A percentile compares a stretch with the other conserved stretches of the same genome.
Evolutionary conservation across 2,888 invertebrate species (phyloP).

Genomic region (Agrilus biguttatus): DNA sequence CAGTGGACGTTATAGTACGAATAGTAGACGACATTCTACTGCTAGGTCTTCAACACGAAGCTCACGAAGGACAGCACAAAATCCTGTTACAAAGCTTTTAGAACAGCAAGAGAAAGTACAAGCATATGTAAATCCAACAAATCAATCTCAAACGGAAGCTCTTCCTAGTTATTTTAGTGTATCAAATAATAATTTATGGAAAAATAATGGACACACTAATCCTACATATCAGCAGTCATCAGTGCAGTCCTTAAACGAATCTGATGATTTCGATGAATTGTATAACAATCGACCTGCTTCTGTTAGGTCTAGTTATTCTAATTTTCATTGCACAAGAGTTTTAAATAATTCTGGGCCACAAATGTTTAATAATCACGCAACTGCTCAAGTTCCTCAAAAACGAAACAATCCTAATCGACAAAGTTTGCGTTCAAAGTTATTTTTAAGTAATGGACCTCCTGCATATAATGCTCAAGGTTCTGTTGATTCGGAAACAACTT

Average conservation of each 20-base stretch:
- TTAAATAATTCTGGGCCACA: constrained; percentile 37
- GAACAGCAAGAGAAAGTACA: constrained; percentile 33
- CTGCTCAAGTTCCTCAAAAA: constrained; percentile 39
- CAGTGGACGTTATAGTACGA: constrained; percentile 45
- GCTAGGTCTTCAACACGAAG: constrained; percentile 43
- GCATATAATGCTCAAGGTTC: constrained; percentile 40
- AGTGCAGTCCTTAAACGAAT: constrained; percentile 47
- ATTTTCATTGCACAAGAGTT: constrained; percentile 74
- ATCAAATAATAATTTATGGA: constrained; percentile 23
- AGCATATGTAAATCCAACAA: constrained; percentile 22
- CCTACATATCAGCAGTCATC: constrained; percentile 67
- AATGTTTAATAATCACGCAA: constrained; percentile 32
- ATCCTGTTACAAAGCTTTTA: constrained; percentile 55
- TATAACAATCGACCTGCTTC: constrained; percentile 60
- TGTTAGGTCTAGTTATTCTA: constrained; percentile 75
- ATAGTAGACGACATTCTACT: constrained; percentile 33
- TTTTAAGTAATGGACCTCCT: constrained; percentile 45
- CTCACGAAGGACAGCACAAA: constrained; percentile 55
- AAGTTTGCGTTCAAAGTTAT: constrained; percentile 40
- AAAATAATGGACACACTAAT: constrained; percentile 53
- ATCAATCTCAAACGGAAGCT: constrained; percentile 23
- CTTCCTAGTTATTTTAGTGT: constrained; percentile 23
- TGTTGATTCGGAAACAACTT: constrained; percentile 44
- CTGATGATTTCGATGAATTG: constrained; percentile 44
- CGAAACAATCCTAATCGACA: constrained; percentile 32